Base-by-base conservation (phyloP, 2,113 vertebrate species). In the Morone saxatilis region DNA sequence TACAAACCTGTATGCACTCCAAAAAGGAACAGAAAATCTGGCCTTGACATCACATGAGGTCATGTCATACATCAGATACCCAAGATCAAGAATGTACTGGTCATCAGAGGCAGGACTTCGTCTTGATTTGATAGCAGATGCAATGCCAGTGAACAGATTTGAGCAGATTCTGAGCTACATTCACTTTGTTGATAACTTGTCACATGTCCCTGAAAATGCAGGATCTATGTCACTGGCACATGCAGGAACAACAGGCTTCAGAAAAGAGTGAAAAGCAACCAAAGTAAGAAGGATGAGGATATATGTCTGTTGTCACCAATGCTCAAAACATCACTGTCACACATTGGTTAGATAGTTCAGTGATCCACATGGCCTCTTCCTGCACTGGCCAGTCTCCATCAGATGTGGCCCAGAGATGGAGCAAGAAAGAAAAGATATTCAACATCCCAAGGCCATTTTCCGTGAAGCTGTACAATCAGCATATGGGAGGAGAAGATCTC, bases 101-200 rank as follows among this genome's bases (percentile, higher is more conserved):
- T 84, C 81, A 40, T 47, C 41, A 65, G n/a, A 71, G 20, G 4
- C 7, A 50, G 54, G 41, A 0, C 51, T 83, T 20, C 3, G 1
- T 62, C 67, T 81, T 65, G 38, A 77, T 63, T 68, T 83, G 31
- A 80, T 80, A 45, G 51, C 25, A 54, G n/a, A 65, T 83, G 69
- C 54, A 14, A 70, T 71, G 56, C n/a, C 63, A 50, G 31, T 66
- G 7, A 72, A 77, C n/a, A 41, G 61, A 68, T 78, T 73, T 73
- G 68, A 77, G 54, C 3, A 81, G 50, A 77, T 78, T 57, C 47
- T 79, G 47, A 79, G 25, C 5, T 70, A 57, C 65, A 40, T 70
- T 38, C 56, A 60, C 16, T 86, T 81, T 53, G 38, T 56, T 67
- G 73, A 77, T 48, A 51, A 43, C 5, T 36, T 20, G 0, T 65